Percentiles rank a stretch among this genome's conserved stretches.
Evolutionary conservation across 2,797 vertebrate genomes (phyloP).

Genomic region (Chelon auratus): DNA sequence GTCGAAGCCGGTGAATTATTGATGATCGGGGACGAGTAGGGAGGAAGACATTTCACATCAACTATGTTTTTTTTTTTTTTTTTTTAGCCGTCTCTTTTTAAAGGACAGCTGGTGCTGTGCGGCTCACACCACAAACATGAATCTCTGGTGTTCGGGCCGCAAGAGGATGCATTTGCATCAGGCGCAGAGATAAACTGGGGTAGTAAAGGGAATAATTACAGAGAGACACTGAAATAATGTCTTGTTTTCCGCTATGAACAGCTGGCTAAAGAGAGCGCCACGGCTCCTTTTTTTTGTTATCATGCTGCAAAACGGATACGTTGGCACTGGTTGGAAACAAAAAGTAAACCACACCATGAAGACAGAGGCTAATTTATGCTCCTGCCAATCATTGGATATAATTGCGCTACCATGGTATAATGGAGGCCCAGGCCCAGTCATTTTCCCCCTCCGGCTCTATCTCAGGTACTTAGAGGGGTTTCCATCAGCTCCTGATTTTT

Average conservation of each 20-base stretch:
- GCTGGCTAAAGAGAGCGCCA: constrained; percentile 36
- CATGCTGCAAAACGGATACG: constrained; percentile 36
- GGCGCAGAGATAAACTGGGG: constrained; percentile 55
- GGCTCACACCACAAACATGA: constrained; percentile 59
- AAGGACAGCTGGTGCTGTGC: constrained; percentile 74
- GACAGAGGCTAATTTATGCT: constrained; percentile 69
- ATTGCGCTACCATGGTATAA: constrained; percentile 70
- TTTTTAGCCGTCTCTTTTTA: constrained; percentile 63
- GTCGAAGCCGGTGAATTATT: constrained; percentile 84
- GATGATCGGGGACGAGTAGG: constrained; percentile 75
- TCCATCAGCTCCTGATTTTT: constrained; percentile 79
- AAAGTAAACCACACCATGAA: constrained; percentile 57
- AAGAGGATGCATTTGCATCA: constrained; percentile 58
- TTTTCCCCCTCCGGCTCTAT: constrained; percentile 70
- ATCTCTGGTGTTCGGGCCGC: constrained; percentile 66
- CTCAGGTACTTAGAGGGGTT: constrained; percentile 73
- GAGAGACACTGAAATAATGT: constrained; percentile 61
- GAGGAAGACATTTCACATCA: constrained; percentile 74
- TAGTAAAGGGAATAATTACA: constrained; percentile 67
- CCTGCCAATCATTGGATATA: constrained; percentile 76
- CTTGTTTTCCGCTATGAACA: constrained; percentile 58
- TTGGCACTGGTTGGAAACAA: constrained; percentile 42
- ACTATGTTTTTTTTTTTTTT: constrained; percentile 38
- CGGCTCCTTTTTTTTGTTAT: constrained; percentile 4
- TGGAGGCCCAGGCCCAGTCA: constrained; percentile 61